Evolutionary conservation across 2,888 invertebrate species (phyloP), one percentile per base, ranked within the genome.

Genomic region (Pegoplata infirma): DNA sequence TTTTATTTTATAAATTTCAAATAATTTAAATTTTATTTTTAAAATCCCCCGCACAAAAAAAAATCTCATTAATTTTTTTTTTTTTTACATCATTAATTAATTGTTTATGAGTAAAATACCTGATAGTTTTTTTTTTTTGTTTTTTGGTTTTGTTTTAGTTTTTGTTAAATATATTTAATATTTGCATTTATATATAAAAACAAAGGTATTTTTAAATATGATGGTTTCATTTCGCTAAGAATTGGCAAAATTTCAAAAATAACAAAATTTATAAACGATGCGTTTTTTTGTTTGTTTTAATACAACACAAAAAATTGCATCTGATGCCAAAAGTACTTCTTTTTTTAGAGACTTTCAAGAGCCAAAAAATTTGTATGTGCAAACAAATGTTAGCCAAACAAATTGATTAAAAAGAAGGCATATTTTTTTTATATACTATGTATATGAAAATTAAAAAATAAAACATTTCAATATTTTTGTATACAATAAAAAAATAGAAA

Each of bases 231-330:
- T 69, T 69, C 10, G 25, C 59, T 59, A 40, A 28, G 51, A 25
- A n/a, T 61, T 69, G 69, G 59, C 69, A 61, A 53, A 17, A 59
- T 12, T 46, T 69, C 59, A 69, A 61, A 51, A 59, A 67, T 28
- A 6, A 14, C 8, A 28, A 28, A 28, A 28, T 4, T 58, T 58
- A 36, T 25, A 69, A 53, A 28, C 53, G 17, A 25, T 58, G 28
- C 36, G 8, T 69, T 40, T 67, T 46, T 53, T 28, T 32, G 5
- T 28, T 28, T n/a, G n/a, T n/a, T n/a, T n/a, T n/a, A n/a, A n/a
- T 32, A 32, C 16, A 47, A 63, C 32, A 8, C n/a, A 51, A 21
- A 36, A 32, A 16, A 10, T 16, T 25, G 23, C 25, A 51, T 21
- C 16, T 36, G 44, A 32, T 67, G 67, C 47, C 56, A 68, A 56